phyloP scores from a whole-genome alignment of 2,113 vertebrate genomes.

The Corythaeola cristata region DNA sequence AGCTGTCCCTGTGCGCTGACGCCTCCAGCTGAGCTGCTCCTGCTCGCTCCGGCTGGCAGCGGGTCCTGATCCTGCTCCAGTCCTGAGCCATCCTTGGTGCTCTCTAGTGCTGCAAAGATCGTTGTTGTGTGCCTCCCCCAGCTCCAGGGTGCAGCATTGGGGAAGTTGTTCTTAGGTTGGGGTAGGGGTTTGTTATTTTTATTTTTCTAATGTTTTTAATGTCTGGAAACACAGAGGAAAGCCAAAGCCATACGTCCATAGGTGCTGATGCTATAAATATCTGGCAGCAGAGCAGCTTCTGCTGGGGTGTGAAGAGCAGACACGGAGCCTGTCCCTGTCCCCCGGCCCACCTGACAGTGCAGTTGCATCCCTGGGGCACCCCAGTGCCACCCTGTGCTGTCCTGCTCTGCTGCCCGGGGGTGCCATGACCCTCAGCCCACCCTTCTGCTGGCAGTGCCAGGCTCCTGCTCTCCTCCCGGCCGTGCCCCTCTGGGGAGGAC shows the following conservation, averaged over 20 bases:
- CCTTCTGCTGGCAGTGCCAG: too few relatives aligned
- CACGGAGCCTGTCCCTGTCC: too few relatives aligned
- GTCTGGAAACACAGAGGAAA: neutral
- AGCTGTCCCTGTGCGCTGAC: fast-evolving
- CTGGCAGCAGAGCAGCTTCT: too few relatives aligned
- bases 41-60: fast-evolving
- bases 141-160: neutral
- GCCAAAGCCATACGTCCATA: fast-evolving
- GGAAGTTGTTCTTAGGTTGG: neutral
- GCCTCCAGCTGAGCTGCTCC: neutral
- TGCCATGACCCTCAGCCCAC: too few relatives aligned
- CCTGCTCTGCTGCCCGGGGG: too few relatives aligned
- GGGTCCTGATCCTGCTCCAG: neutral
- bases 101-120: fast-evolving
- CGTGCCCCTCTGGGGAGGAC: too few relatives aligned
- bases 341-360: too few relatives aligned
- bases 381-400: too few relatives aligned
- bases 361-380: too few relatives aligned
- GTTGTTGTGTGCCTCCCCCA: too few relatives aligned
- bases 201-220: neutral
- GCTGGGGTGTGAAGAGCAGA: too few relatives aligned
- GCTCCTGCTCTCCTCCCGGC: too few relatives aligned
- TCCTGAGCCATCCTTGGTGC: neutral
- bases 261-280: neutral
- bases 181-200: neutral